Conservation (phyloP, 2,797 vertebrate species). For the Acanthornis magna region DNA sequence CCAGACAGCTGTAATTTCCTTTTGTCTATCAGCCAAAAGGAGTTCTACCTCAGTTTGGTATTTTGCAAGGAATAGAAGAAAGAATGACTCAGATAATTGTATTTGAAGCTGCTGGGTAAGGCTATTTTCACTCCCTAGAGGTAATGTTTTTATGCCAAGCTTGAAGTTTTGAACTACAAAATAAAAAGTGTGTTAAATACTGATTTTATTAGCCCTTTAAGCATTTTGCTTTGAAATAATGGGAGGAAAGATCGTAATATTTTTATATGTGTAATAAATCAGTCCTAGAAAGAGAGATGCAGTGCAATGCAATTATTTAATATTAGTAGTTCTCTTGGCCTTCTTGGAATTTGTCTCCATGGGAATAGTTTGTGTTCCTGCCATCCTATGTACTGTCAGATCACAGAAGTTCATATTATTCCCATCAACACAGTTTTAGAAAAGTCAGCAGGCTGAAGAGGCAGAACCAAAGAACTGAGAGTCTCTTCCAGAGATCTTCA, state of each 20-base stretch:
- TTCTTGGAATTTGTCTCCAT: background rate
- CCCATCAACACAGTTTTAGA: background rate
- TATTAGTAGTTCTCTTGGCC: conserved; percentile 3
- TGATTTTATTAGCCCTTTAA: conserved; percentile 58
- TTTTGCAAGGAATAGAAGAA: conserved; percentile 41
- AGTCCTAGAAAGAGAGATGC: background rate
- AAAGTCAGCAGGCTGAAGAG: background rate
- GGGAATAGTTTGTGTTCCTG: conserved; percentile 5
- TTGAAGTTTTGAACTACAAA: conserved; percentile 42
- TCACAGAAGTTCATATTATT: background rate
- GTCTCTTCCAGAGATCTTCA: background rate
- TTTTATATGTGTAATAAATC: conserved; percentile 41
- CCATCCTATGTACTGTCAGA: background rate
- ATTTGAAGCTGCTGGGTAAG: conserved; percentile 48
- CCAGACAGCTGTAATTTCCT: conserved; percentile 46
- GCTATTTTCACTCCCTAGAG: conserved; percentile 35
- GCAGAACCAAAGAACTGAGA: background rate
- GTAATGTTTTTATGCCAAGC: background rate
- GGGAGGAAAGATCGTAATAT: conserved; percentile 32
- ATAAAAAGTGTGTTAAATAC: conserved; percentile 54
- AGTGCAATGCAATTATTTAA: background rate
- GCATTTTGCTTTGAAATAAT: conserved; percentile 50
- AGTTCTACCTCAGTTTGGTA: conserved; percentile 16
- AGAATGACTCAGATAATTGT: conserved; percentile 39
- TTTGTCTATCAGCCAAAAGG: conserved; percentile 42